These are phyloP conservation scores for Austrolebias charrua DNA, from an alignment of 2,797 vertebrate genomes.

Conservation along the genomic window DNA sequence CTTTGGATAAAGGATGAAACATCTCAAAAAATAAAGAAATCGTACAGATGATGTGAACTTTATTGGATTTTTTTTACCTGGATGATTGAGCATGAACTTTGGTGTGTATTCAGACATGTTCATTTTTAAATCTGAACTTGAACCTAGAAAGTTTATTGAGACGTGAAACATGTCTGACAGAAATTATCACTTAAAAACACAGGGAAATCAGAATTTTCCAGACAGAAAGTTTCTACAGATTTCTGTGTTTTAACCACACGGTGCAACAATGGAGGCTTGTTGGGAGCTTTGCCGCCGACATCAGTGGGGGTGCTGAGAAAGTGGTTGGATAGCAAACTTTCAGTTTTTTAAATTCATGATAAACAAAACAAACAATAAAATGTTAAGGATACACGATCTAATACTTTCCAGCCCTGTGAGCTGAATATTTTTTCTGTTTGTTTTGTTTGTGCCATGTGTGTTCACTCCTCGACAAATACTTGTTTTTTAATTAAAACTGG, in stretches of 20 bases:
- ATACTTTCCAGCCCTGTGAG: neutral
- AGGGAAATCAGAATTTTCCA: neutral
- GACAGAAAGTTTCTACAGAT: neutral
- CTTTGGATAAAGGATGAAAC: too few species aligned
- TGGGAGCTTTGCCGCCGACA: neutral
- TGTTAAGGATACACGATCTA: neutral
- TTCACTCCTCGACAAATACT: too few species aligned
- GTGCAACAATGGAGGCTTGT: neutral
- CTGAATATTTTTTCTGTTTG: neutral
- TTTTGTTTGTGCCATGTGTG: neutral
- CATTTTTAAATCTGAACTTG: too few species aligned
- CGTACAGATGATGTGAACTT: too few species aligned
- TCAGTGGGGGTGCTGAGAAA: too few species aligned
- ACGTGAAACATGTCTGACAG: neutral
- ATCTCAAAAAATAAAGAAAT: too few species aligned
- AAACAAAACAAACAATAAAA: too few species aligned
- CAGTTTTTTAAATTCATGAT: neutral
- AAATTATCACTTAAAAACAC: too few species aligned
- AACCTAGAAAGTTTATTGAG: neutral
- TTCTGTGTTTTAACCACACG: neutral
- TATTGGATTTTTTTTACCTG: too few species aligned
- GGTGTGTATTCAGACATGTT: too few species aligned
- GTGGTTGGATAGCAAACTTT: neutral
- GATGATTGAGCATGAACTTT: too few species aligned
- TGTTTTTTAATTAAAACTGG: too few species aligned